Evolutionary conservation across 2,888 invertebrate species (phyloP), one percentile per base, ranked within the genome.

Genomic region (Craniophora ligustri): DNA sequence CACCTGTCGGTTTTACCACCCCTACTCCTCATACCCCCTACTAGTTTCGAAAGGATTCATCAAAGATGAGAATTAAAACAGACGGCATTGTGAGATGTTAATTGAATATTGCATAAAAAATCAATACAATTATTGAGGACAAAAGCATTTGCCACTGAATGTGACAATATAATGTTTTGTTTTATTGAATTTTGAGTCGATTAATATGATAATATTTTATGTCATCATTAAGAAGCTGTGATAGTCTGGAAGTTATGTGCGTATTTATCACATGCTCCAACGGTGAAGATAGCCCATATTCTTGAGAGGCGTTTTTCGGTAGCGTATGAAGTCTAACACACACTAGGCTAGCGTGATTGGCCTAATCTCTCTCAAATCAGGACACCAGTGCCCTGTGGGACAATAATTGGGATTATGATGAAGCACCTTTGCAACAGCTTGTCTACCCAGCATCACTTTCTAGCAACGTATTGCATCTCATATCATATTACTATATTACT

Each of bases 11-110:
- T 93, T 93, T 92, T 92, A 92, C 91, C 90, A 86, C 89, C 91
- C 92, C 93, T 92, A 87, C 92, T 89, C 86, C 81, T 72, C 26
- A 45, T 67, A 77, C 76, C 88, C 90, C 89, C 89, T 87, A 82
- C 91, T 88, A 74, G 76, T 92, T 92, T 91, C 88, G 92, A 92
- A 92, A 93, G 92, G 92, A 91, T 85, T 63, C 69, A 78, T 57
- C 63, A 47, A 67, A 74, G 85, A 85, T 82, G 84, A 81, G 83
- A 84, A 82, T 78, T 77, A 76, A 77, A 78, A 79, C 54, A 47
- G 51, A 64, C 53, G 57, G 54, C 53, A 50, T 34, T 56, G 39
- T 78, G 64, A 71, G 81, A 79, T 79, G 83, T 75, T 85, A 87
- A 88, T 86, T 84, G 79, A 83, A 79, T 79, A 74, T 89, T 89